These are phyloP conservation scores for Drosophila sordidapex DNA, from an alignment of 2,888 invertebrate species.

Conservation along the genomic window DNA sequence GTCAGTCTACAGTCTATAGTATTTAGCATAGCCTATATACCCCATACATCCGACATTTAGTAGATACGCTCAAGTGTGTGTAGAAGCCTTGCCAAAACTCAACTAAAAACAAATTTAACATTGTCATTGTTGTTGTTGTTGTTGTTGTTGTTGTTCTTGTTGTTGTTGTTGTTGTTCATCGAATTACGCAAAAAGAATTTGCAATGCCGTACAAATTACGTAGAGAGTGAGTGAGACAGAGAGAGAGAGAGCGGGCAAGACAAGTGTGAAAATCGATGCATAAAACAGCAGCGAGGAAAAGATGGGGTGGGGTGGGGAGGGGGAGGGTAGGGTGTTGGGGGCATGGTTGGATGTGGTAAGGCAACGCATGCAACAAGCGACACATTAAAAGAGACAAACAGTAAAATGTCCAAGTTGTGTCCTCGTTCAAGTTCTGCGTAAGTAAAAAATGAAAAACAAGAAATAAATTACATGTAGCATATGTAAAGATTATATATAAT, in stretches of 20 bases:
- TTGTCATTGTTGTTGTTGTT: slow-evolving; percentile 29
- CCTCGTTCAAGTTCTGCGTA: slow-evolving; percentile 55
- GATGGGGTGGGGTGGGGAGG: neutral
- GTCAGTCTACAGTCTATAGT: neutral
- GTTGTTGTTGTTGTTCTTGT: slow-evolving; percentile 18
- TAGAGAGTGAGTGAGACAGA: neutral
- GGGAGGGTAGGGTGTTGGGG: neutral
- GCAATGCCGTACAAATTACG: slow-evolving; percentile 18
- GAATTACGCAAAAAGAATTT: slow-evolving; percentile 64
- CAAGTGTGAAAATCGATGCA: neutral
- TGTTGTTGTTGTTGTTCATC: slow-evolving; percentile 37
- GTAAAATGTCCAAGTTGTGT: slow-evolving; percentile 55
- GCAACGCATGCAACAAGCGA: slow-evolving; percentile 37
- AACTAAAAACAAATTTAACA: slow-evolving; percentile 55
- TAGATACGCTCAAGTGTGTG: slow-evolving; percentile 4
- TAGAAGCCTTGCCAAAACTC: slow-evolving; percentile 47
- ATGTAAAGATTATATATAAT: neutral
- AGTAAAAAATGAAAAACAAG: slow-evolving; percentile 23
- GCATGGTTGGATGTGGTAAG: neutral
- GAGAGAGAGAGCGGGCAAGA: neutral
- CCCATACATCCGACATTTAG: slow-evolving; percentile 8
- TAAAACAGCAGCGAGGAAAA: neutral
- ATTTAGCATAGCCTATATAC: slow-evolving; percentile 19
- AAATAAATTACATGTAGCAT: neutral
- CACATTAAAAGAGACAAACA: slow-evolving; percentile 19